A percentile compares a stretch with the other conserved stretches of the same genome.
phyloP scores from a whole-genome alignment of 1,140 invertebrate species.

The Drosophila repleta region DNA sequence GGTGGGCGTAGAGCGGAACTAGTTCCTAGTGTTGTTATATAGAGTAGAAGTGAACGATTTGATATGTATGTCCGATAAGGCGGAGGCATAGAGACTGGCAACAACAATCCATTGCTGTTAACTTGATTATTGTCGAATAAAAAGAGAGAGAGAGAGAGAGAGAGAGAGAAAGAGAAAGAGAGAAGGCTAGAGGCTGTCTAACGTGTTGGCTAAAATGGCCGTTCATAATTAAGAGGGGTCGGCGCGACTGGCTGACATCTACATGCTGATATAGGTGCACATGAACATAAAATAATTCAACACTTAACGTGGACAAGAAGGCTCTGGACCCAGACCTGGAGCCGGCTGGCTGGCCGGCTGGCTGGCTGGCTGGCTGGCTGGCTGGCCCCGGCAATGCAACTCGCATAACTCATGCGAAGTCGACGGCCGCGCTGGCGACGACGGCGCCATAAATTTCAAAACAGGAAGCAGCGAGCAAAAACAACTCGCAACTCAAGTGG shows the following conservation, averaged over 20 bases:
- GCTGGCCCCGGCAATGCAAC: conserved; percentile 27
- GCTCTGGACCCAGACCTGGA: conserved; percentile 28
- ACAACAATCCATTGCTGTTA: neutral
- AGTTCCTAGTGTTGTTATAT: conserved; percentile 19
- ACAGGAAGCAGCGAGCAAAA: conserved; percentile 42
- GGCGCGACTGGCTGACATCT: neutral
- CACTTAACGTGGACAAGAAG: conserved; percentile 65
- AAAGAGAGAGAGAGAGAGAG: neutral
- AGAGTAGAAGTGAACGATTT: too few species aligned
- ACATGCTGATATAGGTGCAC: conserved; percentile 40
- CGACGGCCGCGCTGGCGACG: conserved; percentile 37
- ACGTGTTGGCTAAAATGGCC: conserved; percentile 33
- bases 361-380: too few species aligned
- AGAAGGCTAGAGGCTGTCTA: neutral
- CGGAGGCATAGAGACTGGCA: too few species aligned
- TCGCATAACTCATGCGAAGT: conserved; percentile 43
- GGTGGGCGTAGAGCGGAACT: conserved; percentile 3
- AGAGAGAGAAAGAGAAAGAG: neutral
- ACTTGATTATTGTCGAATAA: neutral
- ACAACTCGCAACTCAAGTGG: conserved; percentile 41
- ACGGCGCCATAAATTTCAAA: conserved; percentile 44
- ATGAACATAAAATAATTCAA: conserved; percentile 75
- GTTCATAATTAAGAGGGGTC: conserved; percentile 63
- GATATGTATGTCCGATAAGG: too few species aligned
- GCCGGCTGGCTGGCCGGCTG: conserved; percentile 11